Evolutionary conservation across 2,797 vertebrate genomes (phyloP).

Genomic region (Spinus olivaceus): DNA sequence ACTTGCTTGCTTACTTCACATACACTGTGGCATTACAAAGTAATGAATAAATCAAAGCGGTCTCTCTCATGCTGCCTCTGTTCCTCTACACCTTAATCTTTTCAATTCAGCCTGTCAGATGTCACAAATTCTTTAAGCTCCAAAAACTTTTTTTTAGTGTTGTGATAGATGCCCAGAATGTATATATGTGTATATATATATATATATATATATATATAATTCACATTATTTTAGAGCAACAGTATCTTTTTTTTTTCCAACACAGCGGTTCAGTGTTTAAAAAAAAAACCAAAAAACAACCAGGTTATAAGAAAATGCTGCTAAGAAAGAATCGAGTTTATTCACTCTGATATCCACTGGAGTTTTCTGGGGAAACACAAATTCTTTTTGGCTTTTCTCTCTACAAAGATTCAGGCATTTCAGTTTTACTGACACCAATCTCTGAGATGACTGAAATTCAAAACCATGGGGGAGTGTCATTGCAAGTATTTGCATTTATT

Average conservation of each 20-base stretch:
- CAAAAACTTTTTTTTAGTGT: background rate
- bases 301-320: background rate
- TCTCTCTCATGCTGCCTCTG: background rate
- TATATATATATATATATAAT: background rate
- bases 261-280: background rate
- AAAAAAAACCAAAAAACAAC: background rate
- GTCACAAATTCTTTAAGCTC: background rate
- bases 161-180: background rate
- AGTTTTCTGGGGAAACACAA: background rate
- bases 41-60: background rate
- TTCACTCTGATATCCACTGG: background rate
- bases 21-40: background rate
- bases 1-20: background rate
- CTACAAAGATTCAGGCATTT: background rate
- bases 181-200: background rate
- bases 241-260: background rate
- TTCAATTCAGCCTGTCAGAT: background rate
- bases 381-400: background rate
- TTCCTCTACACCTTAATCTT: background rate
- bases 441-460: background rate
- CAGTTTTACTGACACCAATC: background rate
- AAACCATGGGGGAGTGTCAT: background rate
- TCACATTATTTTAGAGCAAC: background rate
- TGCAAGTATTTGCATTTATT: background rate
- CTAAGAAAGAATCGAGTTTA: background rate